A percentile compares a stretch with the other conserved stretches of the same genome.
These are phyloP conservation scores for Drepanosiphum platanoidis DNA, from an alignment of 2,888 invertebrate genomes.

Conservation along the genomic window DNA sequence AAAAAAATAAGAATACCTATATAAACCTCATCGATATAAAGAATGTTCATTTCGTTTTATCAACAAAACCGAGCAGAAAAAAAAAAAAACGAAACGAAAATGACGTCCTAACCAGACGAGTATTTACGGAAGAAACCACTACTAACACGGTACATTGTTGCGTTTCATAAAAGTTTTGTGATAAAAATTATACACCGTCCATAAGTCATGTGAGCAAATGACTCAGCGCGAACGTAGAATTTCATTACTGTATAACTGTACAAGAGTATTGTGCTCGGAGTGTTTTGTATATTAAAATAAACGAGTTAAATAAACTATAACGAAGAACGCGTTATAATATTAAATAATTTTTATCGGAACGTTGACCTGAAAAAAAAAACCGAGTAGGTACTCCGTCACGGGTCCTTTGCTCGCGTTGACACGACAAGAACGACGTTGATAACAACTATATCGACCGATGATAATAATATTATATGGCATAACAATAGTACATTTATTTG, in stretches of 20 bases:
- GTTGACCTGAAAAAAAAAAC: background rate
- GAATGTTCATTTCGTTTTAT: too few species aligned
- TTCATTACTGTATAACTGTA: background rate
- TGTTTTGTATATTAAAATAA: background rate
- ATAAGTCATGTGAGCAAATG: too few species aligned
- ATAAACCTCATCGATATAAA: too few species aligned
- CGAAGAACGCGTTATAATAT: constrained; percentile 12
- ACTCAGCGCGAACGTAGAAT: background rate
- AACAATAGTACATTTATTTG: background rate
- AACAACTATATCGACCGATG: background rate
- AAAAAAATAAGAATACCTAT: too few species aligned
- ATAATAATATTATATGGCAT: background rate
- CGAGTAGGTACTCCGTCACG: background rate
- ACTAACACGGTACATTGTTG: background rate
- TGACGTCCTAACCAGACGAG: background rate
- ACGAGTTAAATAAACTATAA: background rate
- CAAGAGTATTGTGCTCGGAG: background rate
- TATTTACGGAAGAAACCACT: background rate
- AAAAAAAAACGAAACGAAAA: too few species aligned
- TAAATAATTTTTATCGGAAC: constrained; percentile 23
- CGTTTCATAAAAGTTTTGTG: background rate
- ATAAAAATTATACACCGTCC: constrained; percentile 4
- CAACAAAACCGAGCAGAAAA: too few species aligned
- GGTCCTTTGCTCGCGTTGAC: background rate
- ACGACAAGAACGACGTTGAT: background rate